Evolutionary conservation across 2,113 vertebrate genomes (phyloP), one percentile per base, ranked within the genome.

Genomic region (Scartelaos histophorus): DNA sequence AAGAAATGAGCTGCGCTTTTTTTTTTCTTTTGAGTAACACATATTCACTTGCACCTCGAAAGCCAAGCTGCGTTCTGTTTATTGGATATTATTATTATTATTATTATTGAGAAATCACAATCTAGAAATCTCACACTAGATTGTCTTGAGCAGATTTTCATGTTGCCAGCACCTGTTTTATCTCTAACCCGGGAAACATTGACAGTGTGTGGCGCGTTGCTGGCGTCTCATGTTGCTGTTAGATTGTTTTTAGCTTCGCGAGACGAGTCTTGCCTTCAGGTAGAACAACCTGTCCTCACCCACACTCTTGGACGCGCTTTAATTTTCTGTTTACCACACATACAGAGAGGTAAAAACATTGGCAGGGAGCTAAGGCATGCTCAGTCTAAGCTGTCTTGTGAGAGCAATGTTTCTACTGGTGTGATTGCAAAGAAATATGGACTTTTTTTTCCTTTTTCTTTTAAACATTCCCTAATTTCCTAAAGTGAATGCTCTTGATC

Each of bases 11-110:
- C 67, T 80, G 61, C 56, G 71, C 65, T 66, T 60, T 78, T 69
- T 66, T 60, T 78, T 67, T 76, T 84, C 69, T 84, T 86, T 84
- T 79, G 69, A 86, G 80, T 78, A 85, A 80, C 89, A 83, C 81
- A 70, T 88, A 34, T 76, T 85, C 82, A 76, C 84, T 86, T 85
- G 70, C 76, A 81, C 35, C 54, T 76, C 43, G 24, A 73, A 85
- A 81, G 79, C 86, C 75, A 82, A 71, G 47, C 74, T 64, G 46
- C 22, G 61, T 77, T 83, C 84, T 75, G 73, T 86, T 77, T 54
- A 35, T 78, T 34, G 69, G 45, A 87, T 72, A 58, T 65, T 82
- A 68, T 80, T 21, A 58, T 65, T 82, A 68, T 80, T 21, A 58
- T 57, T 69, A 69, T 74, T 65, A 61, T 46, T 19, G 38, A 76